Evolutionary conservation across 2,888 invertebrate species (phyloP).

Genomic region (Linhomoeus sp.): DNA sequence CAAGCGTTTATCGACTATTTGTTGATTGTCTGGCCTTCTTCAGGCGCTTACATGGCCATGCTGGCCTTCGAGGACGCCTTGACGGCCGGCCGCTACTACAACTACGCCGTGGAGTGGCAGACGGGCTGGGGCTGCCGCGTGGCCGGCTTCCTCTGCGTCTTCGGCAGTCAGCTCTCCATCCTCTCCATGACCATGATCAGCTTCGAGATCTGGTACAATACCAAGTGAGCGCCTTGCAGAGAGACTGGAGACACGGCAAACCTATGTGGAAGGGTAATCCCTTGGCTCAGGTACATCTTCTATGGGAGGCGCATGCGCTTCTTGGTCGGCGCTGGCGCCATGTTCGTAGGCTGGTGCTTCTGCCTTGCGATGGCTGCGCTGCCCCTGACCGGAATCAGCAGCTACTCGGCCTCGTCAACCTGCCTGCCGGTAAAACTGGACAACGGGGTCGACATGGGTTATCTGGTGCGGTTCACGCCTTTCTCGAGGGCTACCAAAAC

Average conservation of each 20-base stretch:
- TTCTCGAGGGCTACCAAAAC: not conserved
- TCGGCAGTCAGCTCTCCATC: conserved; percentile 73
- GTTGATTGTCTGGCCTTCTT: too few species aligned
- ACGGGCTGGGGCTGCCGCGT: conserved; percentile 60
- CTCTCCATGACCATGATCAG: conserved; percentile 78
- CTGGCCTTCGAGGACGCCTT: conserved; percentile 86
- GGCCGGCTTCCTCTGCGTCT: conserved; percentile 79
- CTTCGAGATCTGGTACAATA: conserved; percentile 24
- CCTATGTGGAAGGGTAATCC: too few species aligned
- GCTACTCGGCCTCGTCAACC: conserved; percentile 86
- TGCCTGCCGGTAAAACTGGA: conserved; percentile 85
- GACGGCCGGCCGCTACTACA: conserved; percentile 81
- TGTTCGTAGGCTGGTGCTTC: conserved; percentile 79
- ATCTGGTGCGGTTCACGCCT: conserved; percentile 46
- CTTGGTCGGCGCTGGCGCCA: conserved; percentile 70
- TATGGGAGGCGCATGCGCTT: conserved; percentile 79
- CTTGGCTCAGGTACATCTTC: conserved; percentile 42
- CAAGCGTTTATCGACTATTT: too few species aligned
- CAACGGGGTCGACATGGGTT: conserved; percentile 53
- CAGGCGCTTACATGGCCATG: conserved; percentile 58
- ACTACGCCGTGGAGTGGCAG: conserved; percentile 92
- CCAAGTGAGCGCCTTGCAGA: conserved; percentile 10
- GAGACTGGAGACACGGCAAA: not conserved
- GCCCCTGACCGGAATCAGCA: conserved; percentile 70
- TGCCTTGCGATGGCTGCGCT: conserved; percentile 63